Base-by-base conservation (phyloP, 1,140 invertebrate genomes). In the Drosophila kurseongensis region DNA sequence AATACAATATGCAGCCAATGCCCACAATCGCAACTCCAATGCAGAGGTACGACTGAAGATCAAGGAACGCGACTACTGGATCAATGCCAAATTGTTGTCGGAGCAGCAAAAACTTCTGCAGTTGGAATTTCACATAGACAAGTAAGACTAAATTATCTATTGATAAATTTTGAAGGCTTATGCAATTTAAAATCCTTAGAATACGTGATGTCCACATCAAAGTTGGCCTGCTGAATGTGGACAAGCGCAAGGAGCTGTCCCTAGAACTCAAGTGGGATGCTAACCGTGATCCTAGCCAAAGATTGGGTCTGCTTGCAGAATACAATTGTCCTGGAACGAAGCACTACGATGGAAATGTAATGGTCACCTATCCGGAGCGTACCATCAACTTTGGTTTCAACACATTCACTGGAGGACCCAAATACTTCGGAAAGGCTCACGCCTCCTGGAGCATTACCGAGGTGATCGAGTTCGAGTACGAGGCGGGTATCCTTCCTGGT, bases 241-340 rank as follows among this genome's bases (percentile, higher is more conserved):
- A 93, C 0, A 82, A 92, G 16, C 93, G 94, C 14, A 96, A 96
- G 79, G 94, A 95, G 55, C 92, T 95, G 4, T 95, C 94, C 0
- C 90, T 96, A 0, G 95, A 96, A 62, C 80, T 97, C 0, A 96
- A 96, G 77, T 97, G 96, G 96, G 96, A 97, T 81, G 96, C 96
- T 0, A 97, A 96, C 92, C 93, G 96, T 9, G 96, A 97, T 93
- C 96, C 96, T 0, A 94, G 94, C 42, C 94, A 96, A 78, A 95
- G 84, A 48, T 63, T 92, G 14, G 82, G 81, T 0, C 82, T 81
- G 3, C 68, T 81, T 13, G 59, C 52, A 0, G 65, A 85, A 72
- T 92, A 92, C 38, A 90, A 92, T 18, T 92, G 92, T 69, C 79
- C 92, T 14, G 94, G 93, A 1, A 68, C 92, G 9, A 94, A 94